Evolutionary conservation across 2,797 vertebrate species (phyloP).

Genomic region (Sandelia bainsii): DNA sequence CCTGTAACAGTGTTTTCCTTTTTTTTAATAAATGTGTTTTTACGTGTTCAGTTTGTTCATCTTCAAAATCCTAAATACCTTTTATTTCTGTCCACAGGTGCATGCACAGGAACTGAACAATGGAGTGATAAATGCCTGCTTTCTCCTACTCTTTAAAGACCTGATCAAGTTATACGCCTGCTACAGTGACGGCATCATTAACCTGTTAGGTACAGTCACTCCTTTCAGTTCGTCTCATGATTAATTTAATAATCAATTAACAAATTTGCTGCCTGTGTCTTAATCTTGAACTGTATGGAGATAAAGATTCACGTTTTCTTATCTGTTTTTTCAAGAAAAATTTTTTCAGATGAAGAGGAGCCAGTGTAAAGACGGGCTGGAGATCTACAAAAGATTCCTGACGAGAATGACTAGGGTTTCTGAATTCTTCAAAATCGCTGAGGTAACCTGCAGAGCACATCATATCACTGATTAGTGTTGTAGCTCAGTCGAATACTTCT

Average conservation of each 20-base stretch:
- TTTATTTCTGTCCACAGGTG: constrained; percentile 82
- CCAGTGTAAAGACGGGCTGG: constrained; percentile 98
- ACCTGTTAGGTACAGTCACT: constrained; percentile 90
- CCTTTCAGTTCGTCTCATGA: background rate
- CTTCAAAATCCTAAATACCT: background rate
- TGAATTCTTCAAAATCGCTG: constrained; percentile 99
- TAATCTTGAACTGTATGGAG: background rate
- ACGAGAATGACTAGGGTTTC: constrained; percentile 98
- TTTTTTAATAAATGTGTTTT: background rate
- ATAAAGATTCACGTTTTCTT: background rate
- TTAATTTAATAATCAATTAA: background rate
- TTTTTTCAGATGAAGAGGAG: constrained; percentile 99
- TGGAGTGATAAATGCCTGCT: constrained; percentile 96
- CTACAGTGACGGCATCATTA: constrained; percentile 99
- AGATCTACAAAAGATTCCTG: constrained; percentile 99
- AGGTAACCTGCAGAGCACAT: constrained; percentile 82
- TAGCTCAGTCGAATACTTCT: no score
- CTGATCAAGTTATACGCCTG: constrained; percentile 98
- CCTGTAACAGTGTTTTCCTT: background rate
- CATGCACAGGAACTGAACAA: constrained; percentile 94
- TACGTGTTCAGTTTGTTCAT: background rate
- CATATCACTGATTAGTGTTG: background rate
- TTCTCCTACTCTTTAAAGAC: constrained; percentile 98
- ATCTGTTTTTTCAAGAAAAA: constrained; percentile 87
- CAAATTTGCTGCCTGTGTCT: background rate